Evolutionary conservation across 2,113 vertebrate species (phyloP), one percentile per base, ranked within the genome.

Genomic region (Gasterosteus aculeatus): DNA sequence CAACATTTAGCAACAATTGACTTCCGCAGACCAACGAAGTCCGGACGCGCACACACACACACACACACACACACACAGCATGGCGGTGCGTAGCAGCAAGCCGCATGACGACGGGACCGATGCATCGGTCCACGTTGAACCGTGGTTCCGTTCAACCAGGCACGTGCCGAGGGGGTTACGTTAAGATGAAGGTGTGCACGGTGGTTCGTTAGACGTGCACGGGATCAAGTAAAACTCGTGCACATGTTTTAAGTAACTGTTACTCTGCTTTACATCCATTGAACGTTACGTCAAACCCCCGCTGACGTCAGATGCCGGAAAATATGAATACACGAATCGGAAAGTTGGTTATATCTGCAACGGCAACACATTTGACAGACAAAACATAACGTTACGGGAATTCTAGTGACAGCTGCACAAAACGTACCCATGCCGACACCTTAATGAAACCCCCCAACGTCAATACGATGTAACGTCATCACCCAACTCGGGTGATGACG

Each of bases 291-390:
- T 84, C 72, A 80, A 60, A 49, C 39, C 22, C 44, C 51, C 7
- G 69, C 62, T 87, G 86, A 90, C 87, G 85, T 87, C 77, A 69
- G 19, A 14, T 51, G 5, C 51, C 22, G 35, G 31, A 1, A 7
- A 63, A 65, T 16, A 29, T 16, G 6, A 29, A 3, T 47, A 39
- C 61, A 72, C 44, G 44, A 85, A 10, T 35, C 62, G n/a, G 38
- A 71, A 38, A 38, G 35, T 38, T 5, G 5, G 5, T 39, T 58
- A 3, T 7, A 61, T 31, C 39, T 51, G 18, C 33, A 64, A 59
- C 19, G 19, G n/a, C 47, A 44, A 69, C 12, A 51, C 6, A 41
- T 64, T 61, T 39, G 3, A 3, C 1, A 2, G 6, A 61, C 1
- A n/a, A n/a, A 38, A n/a, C 9, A 33, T 10, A 38, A 38, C 35